These are phyloP conservation scores for Holocentrus rufus DNA, from an alignment of 2,797 vertebrate species.

Conservation along the genomic window DNA sequence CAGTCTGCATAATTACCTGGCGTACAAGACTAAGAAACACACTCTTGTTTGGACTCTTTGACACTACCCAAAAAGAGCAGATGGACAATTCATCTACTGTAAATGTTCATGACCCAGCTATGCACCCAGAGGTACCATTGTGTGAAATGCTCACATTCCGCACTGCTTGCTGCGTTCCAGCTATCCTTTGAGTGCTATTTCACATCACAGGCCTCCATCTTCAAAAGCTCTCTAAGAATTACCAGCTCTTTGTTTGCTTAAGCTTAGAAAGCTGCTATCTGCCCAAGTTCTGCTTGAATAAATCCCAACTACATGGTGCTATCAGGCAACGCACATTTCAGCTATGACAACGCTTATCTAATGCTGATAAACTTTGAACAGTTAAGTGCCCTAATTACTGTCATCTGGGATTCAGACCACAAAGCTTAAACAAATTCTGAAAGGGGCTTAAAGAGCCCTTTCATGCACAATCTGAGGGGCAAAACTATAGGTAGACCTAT, in stretches of 20 bases:
- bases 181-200: conserved; percentile 61
- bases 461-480: conserved; percentile 59
- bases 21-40: conserved; percentile 42
- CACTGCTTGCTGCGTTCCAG: conserved; percentile 64
- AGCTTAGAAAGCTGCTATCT: conserved; percentile 72
- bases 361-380: conserved; percentile 80
- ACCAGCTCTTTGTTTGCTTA: conserved; percentile 70
- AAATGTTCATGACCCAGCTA: conserved; percentile 60
- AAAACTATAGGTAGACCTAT: conserved; percentile 66
- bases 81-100: conserved; percentile 50
- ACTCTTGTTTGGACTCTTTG: conserved; percentile 41
- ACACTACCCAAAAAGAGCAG: conserved; percentile 28
- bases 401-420: conserved; percentile 80
- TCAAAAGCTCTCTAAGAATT: conserved; percentile 62
- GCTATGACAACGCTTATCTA: conserved; percentile 81
- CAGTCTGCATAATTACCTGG: conserved; percentile 52
- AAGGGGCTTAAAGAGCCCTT: conserved; percentile 59
- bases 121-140: conserved; percentile 58
- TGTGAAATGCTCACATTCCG: conserved; percentile 69
- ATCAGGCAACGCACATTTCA: conserved; percentile 77
- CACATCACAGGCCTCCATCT: conserved; percentile 71
- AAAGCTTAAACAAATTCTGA: conserved; percentile 73
- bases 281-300: conserved; percentile 74
- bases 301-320: conserved; percentile 77
- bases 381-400: conserved; percentile 80